Conservation (phyloP, 1,140 invertebrate species). For the Lysiphlebus fabarum region DNA sequence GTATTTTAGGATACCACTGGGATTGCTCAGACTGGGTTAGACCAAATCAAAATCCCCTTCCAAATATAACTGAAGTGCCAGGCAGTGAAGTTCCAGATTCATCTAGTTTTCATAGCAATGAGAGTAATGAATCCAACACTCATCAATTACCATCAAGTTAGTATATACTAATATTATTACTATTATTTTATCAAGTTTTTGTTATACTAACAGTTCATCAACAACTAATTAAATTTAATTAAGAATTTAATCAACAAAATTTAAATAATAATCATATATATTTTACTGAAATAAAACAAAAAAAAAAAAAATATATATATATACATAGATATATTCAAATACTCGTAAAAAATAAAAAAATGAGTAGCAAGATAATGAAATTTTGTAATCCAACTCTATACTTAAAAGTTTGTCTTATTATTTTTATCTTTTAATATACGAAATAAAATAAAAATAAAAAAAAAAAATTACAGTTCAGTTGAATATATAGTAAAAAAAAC, state of each 20-base stretch:
- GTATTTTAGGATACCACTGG: constrained; percentile 83
- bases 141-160: constrained; percentile 58
- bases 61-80: constrained; percentile 89
- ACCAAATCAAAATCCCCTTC: constrained; percentile 75
- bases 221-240: not conserved
- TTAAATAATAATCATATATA: too few relatives aligned
- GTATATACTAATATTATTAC: constrained; percentile 25
- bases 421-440: too few relatives aligned
- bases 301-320: too few relatives aligned
- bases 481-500: too few relatives aligned
- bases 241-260: not conserved
- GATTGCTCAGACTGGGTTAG: constrained; percentile 93
- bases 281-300: too few relatives aligned
- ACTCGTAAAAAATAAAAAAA: too few relatives aligned
- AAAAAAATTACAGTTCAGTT: too few relatives aligned
- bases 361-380: too few relatives aligned
- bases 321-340: too few relatives aligned
- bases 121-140: constrained; percentile 75
- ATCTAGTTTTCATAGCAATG: constrained; percentile 83
- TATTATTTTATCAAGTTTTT: not conserved
- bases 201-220: not conserved
- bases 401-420: too few relatives aligned
- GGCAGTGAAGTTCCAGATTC: constrained; percentile 88
- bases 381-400: too few relatives aligned
- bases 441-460: too few relatives aligned